These are phyloP conservation scores for Clarias pachynema DNA, from an alignment of 2,797 vertebrate species.

Conservation along the genomic window DNA sequence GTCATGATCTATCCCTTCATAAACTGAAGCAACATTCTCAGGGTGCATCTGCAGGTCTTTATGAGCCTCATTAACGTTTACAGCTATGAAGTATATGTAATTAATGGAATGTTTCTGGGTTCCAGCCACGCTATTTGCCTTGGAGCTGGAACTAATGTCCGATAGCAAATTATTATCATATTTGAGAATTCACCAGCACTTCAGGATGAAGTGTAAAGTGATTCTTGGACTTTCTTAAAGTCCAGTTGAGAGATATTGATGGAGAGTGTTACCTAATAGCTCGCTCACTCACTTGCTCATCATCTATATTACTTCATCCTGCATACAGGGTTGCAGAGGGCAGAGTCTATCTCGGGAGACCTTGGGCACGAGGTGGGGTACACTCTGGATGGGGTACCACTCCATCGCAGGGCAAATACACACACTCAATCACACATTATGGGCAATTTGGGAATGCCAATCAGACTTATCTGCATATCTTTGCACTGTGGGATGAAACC, in stretches of 20 bases:
- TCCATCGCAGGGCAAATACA: too few relatives aligned
- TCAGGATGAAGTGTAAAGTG: background rate
- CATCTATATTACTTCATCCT: too few relatives aligned
- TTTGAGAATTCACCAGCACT: background rate
- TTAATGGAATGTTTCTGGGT: background rate
- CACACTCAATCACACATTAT: too few relatives aligned
- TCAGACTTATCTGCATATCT: too few relatives aligned
- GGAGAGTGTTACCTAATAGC: background rate
- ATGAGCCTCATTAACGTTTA: background rate
- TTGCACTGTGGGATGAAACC: too few relatives aligned
- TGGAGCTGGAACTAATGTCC: background rate
- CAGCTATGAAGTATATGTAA: background rate
- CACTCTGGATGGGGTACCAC: too few relatives aligned
- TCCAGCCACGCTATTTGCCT: background rate
- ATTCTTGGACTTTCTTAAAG: background rate
- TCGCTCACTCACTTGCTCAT: too few relatives aligned
- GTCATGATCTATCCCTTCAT: conserved; percentile 1
- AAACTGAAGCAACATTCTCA: background rate
- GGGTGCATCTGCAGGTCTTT: conserved; percentile 10
- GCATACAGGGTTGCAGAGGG: too few relatives aligned
- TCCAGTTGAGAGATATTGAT: background rate
- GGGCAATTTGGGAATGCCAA: too few relatives aligned
- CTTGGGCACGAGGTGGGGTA: too few relatives aligned
- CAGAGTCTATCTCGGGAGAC: too few relatives aligned
- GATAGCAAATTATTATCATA: background rate